Evolutionary conservation across 2,888 invertebrate species (phyloP).

Genomic region (Agrochola lota): DNA sequence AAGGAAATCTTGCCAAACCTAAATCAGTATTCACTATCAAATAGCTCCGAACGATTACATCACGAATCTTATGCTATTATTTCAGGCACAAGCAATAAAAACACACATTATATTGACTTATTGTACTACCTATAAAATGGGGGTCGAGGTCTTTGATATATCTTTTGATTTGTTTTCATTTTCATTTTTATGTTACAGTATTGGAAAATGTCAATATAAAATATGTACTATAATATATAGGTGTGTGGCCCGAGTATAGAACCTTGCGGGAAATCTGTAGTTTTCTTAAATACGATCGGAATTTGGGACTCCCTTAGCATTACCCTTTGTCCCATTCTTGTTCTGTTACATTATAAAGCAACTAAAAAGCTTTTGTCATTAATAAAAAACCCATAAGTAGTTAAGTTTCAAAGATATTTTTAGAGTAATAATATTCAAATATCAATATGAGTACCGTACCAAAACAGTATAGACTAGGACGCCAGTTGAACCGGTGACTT

Average conservation of each 20-base stretch:
- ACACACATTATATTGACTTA: constrained; percentile 61
- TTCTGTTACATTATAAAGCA: background rate
- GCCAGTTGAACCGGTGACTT: background rate
- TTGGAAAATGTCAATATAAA: no score
- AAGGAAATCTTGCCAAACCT: constrained; percentile 1
- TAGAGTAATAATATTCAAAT: background rate
- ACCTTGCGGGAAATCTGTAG: no score
- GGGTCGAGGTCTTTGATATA: no score
- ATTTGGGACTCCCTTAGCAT: no score
- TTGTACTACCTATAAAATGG: constrained; percentile 41
- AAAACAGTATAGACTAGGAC: background rate
- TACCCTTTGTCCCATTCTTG: background rate
- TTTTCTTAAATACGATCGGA: no score
- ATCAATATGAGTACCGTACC: background rate
- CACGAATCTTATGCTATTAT: constrained; percentile 51
- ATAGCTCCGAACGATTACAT: constrained; percentile 35
- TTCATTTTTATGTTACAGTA: no score
- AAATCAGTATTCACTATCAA: constrained; percentile 35
- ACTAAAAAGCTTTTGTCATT: background rate
- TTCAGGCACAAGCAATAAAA: constrained; percentile 58
- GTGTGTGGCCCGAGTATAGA: no score
- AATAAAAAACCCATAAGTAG: background rate
- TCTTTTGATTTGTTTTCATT: no score
- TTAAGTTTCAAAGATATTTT: background rate
- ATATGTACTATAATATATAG: no score